Percentiles rank a stretch among this genome's conserved stretches.
Evolutionary conservation across 2,888 invertebrate species (phyloP).

Genomic region (Monoplex corrugatus): DNA sequence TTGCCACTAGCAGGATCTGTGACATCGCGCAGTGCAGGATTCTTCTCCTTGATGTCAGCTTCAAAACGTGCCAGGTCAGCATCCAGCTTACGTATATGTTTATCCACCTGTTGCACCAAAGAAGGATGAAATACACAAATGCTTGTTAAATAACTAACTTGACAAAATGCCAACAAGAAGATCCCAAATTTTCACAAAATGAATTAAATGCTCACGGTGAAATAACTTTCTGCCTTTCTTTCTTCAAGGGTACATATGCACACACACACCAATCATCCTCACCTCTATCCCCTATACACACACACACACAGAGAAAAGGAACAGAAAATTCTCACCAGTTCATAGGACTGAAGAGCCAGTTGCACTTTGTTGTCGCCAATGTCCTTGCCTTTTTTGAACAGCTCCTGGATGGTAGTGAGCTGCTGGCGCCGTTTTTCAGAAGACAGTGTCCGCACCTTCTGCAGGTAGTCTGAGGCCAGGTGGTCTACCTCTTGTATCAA

Average conservation of each 20-base stretch:
- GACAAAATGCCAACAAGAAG: no score
- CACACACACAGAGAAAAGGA: not conserved
- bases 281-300: not conserved
- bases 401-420: slow-evolving; percentile 89
- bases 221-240: no score
- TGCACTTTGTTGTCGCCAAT: slow-evolving; percentile 98
- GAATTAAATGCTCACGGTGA: no score
- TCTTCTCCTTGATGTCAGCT: slow-evolving; percentile 97
- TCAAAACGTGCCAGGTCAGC: slow-evolving; percentile 98
- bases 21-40: slow-evolving; percentile 84
- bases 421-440: slow-evolving; percentile 92
- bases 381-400: slow-evolving; percentile 96
- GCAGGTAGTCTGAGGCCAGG: slow-evolving; percentile 90
- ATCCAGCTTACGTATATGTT: slow-evolving; percentile 97
- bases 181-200: no score
- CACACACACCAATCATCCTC: no score
- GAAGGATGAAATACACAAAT: no score
- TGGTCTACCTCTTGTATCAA: slow-evolving; percentile 93
- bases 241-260: no score
- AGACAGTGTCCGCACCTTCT: slow-evolving; percentile 87
- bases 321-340: slow-evolving; percentile 85
- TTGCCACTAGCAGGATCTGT: slow-evolving; percentile 64
- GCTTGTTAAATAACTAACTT: no score
- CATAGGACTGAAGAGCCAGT: slow-evolving; percentile 98
- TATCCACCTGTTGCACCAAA: slow-evolving; percentile 96